Evolutionary conservation across 2,888 invertebrate species (phyloP), one percentile per base, ranked within the genome.

Genomic region (Yponomeuta evonymella): DNA sequence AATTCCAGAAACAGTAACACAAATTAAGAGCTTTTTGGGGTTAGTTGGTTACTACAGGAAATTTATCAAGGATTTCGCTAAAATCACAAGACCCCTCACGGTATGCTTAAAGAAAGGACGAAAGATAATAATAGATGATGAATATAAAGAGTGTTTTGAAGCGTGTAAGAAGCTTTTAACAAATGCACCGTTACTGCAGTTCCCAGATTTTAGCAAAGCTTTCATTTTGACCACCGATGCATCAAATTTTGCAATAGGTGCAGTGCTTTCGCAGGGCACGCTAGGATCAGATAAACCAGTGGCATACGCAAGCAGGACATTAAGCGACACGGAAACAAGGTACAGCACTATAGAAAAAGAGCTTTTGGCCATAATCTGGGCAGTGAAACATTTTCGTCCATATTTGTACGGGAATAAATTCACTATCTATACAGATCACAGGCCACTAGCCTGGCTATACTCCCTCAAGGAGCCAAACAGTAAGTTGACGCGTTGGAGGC

Each of bases 151-250:
- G 65, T 71, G 75, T 23, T 76, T 79, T 33, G 67, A 71, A 70
- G 15, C 23, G 11, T 77, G 78, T 43, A 83, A 80, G 70, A 29
- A 78, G 68, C 62, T 80, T 23, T 73, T 82, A 1, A 76, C 73
- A 9, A 78, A 78, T 62, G 76, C 77, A 58, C 83, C 83, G 0
- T 75, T 85, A 9, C 72, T 87, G 29, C 76, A 79, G 72, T 85
- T 82, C 63, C 82, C 82, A 8, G 80, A 84, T 70, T 85, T 85
- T 9, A 36, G 8, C 4, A 71, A 71, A 51, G 15, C 43, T 48
- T 71, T 71, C 30, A 63, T 71, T 12, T 29, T 71, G 10, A 63
- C 68, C 23, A 71, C 71, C 0, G 68, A 71, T 29, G 71, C 71
- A 6, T 69, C 69, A 4, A 65, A 65, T 8, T 48, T 51, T 9